phyloP scores from a whole-genome alignment of 2,113 vertebrate species.

The Aramus guarauna region DNA sequence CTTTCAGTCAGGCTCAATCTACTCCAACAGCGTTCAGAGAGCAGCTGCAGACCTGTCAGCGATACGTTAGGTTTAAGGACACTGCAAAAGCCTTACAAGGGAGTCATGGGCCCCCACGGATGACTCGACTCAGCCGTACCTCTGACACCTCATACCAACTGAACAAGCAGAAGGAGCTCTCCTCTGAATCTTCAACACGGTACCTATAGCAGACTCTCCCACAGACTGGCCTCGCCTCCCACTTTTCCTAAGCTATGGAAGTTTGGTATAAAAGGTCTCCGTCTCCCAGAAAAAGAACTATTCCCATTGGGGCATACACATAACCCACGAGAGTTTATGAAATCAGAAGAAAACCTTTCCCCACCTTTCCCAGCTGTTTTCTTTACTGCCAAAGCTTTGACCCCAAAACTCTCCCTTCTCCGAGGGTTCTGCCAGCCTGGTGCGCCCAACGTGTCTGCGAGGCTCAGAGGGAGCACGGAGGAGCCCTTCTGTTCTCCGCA shows the following conservation, averaged over 20 bases:
- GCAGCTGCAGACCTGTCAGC: not conserved
- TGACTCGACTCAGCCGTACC: fast-evolving
- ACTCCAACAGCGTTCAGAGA: not conserved
- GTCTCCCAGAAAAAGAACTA: not conserved
- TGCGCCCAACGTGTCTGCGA: not conserved
- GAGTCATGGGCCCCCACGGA: not conserved
- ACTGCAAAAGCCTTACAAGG: not conserved
- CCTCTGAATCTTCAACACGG: not conserved
- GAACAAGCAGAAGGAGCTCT: not conserved
- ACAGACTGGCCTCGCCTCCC: not conserved
- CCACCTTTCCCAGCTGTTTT: not conserved
- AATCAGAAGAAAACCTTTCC: not conserved
- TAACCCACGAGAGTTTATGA: not conserved
- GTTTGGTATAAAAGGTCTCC: not conserved
- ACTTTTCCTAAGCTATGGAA: not conserved
- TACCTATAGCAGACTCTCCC: not conserved
- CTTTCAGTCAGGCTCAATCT: not conserved
- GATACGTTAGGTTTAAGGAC: not conserved
- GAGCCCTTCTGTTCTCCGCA: not conserved
- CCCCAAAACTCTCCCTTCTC: not conserved
- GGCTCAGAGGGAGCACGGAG: not conserved
- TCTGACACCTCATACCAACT: not conserved
- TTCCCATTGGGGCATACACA: not conserved
- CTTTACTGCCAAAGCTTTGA: not conserved
- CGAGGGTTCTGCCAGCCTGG: not conserved